Evolutionary conservation across 2,888 invertebrate genomes (phyloP).

Genomic region (Deilephila porcellus): DNA sequence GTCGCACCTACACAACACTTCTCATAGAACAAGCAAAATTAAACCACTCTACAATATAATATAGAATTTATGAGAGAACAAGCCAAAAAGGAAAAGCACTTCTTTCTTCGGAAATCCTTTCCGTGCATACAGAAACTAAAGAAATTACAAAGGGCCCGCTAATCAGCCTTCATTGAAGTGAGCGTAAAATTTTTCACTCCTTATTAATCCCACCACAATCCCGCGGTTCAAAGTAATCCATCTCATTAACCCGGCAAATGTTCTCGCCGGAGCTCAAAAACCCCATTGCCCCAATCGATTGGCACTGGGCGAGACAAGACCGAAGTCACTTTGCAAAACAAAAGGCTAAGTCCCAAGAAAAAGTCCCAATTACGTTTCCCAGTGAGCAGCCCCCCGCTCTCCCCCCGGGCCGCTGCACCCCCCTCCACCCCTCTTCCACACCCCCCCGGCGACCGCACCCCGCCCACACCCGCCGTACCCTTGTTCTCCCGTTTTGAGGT

Average conservation of each 20-base stretch:
- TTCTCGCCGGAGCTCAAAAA: slow-evolving; percentile 29
- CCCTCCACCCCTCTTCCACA: slow-evolving; percentile 28
- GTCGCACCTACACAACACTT: background rate
- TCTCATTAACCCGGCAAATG: slow-evolving; percentile 26
- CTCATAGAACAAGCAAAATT: background rate
- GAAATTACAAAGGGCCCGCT: background rate
- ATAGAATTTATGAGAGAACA: background rate
- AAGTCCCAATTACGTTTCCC: slow-evolving; percentile 82
- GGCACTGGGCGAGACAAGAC: slow-evolving; percentile 60
- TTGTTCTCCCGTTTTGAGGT: slow-evolving; percentile 27
- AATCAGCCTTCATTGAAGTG: slow-evolving; percentile 6
- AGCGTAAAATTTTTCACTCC: slow-evolving; percentile 6
- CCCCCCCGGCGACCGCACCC: slow-evolving; percentile 36
- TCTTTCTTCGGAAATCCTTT: slow-evolving; percentile 3
- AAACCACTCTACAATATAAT: background rate
- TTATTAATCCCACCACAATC: slow-evolving; percentile 22
- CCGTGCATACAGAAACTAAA: slow-evolving; percentile 1
- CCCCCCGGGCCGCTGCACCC: slow-evolving; percentile 34
- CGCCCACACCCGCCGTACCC: slow-evolving; percentile 28
- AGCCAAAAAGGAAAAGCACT: background rate
- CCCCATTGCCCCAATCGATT: slow-evolving; percentile 67
- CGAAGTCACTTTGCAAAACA: slow-evolving; percentile 82
- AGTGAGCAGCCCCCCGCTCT: slow-evolving; percentile 47
- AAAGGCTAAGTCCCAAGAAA: slow-evolving; percentile 79
- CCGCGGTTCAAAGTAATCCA: slow-evolving; percentile 23